These are phyloP conservation scores for Whitmania pigra DNA, from an alignment of 1,140 invertebrate genomes.

Conservation along the genomic window DNA sequence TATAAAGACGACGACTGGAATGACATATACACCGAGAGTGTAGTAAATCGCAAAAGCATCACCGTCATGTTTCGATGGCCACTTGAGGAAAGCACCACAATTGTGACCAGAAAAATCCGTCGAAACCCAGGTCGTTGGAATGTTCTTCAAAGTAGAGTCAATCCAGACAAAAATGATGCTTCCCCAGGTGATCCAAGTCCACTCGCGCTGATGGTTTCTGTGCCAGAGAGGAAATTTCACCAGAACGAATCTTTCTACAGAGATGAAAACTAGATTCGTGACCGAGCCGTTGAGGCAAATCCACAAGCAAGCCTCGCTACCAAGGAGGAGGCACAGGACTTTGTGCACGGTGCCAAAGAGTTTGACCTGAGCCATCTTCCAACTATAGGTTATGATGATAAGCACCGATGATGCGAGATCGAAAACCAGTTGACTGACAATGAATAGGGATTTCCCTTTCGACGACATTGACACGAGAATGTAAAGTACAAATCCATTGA, in stretches of 20 bases:
- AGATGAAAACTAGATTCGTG: background rate
- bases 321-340: background rate
- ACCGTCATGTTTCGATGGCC: background rate
- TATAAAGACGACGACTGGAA: background rate
- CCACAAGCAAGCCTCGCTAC: conserved; percentile 1
- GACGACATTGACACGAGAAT: too few relatives aligned
- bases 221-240: background rate
- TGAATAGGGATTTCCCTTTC: too few relatives aligned
- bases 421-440: background rate
- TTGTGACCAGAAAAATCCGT: background rate
- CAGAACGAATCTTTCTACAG: conserved; percentile 1
- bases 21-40: background rate
- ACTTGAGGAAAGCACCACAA: background rate
- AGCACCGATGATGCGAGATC: background rate
- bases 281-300: background rate
- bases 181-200: background rate
- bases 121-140: conserved; percentile 8
- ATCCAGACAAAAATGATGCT: background rate
- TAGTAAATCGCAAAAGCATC: background rate
- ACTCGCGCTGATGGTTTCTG: background rate
- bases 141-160: background rate
- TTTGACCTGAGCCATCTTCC: background rate
- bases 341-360: background rate
- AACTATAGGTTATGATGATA: background rate
- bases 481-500: too few relatives aligned